phyloP scores from a whole-genome alignment of 2,888 invertebrate genomes.

The Steinernema hermaphroditum region DNA sequence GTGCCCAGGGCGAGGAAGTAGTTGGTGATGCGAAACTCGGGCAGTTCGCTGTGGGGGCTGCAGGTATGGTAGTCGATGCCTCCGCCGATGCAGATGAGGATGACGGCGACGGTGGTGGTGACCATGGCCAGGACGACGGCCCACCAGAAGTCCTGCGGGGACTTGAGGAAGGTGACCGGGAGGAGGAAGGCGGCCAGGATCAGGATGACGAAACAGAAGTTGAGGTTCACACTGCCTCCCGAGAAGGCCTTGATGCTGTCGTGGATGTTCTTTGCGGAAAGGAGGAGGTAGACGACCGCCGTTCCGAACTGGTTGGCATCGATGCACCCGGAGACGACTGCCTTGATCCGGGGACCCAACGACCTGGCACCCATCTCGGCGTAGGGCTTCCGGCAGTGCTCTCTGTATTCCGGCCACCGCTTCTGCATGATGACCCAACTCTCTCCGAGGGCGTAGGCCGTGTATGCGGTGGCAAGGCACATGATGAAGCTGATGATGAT shows the following conservation, averaged over 20 bases:
- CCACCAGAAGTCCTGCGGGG: constrained; percentile 65
- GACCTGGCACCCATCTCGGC: constrained; percentile 62
- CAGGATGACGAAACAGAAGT: constrained; percentile 58
- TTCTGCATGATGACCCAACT: constrained; percentile 60
- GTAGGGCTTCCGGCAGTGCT: constrained; percentile 61
- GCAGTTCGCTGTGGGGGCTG: constrained; percentile 43
- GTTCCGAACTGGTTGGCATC: constrained; percentile 64
- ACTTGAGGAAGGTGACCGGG: constrained; percentile 62
- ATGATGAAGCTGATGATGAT: constrained; percentile 51
- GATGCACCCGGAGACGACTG: constrained; percentile 57
- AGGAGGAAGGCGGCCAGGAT: constrained; percentile 58
- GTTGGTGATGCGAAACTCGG: constrained; percentile 50
- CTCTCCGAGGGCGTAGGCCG: constrained; percentile 59
- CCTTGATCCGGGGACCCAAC: constrained; percentile 41
- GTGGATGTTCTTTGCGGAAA: constrained; percentile 63
- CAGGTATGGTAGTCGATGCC: constrained; percentile 54
- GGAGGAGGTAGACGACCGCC: constrained; percentile 60
- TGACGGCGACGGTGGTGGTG: constrained; percentile 61
- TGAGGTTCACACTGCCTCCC: constrained; percentile 33
- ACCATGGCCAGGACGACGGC: constrained; percentile 63
- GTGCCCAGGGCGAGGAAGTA: constrained; percentile 64
- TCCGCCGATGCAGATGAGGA: constrained; percentile 59
- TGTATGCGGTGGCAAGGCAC: constrained; percentile 53
- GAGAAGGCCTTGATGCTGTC: constrained; percentile 56
- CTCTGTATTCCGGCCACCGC: constrained; percentile 58